Percentiles rank a stretch among this genome's conserved stretches.
These are phyloP conservation scores for Polydrusus pterygomalis DNA, from an alignment of 2,888 invertebrate genomes.

Conservation along the genomic window DNA sequence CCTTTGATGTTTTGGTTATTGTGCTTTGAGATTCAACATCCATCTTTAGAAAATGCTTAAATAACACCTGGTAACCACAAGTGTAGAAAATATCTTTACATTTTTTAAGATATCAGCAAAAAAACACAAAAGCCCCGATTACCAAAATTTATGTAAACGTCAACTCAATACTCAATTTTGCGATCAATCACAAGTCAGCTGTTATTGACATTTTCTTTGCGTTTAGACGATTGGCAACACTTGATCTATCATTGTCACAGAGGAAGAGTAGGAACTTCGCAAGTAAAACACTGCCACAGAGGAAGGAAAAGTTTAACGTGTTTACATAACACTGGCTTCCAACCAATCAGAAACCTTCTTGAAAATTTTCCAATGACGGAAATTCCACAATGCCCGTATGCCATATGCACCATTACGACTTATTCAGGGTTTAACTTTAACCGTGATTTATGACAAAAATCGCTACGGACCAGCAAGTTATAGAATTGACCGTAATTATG, in stretches of 20 bases:
- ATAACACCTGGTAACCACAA: constrained; percentile 1
- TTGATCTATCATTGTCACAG: constrained; percentile 13
- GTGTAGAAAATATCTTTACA: constrained; percentile 6
- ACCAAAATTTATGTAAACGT: constrained; percentile 30
- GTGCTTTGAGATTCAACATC: constrained; percentile 70
- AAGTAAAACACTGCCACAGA: too few relatives aligned
- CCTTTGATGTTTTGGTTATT: constrained; percentile 73
- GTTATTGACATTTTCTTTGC: not conserved
- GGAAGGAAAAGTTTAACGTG: too few relatives aligned
- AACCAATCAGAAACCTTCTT: too few relatives aligned
- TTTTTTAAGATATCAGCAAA: constrained; percentile 33
- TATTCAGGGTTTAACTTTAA: too few relatives aligned
- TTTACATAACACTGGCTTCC: too few relatives aligned
- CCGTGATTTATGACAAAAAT: too few relatives aligned
- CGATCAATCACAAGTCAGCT: constrained; percentile 8
- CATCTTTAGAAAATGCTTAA: constrained; percentile 34
- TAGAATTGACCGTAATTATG: too few relatives aligned
- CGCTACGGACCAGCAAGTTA: too few relatives aligned
- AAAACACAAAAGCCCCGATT: constrained; percentile 24
- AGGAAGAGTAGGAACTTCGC: too few relatives aligned
- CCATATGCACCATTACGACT: too few relatives aligned
- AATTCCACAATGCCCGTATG: too few relatives aligned
- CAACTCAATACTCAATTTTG: constrained; percentile 15
- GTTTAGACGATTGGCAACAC: constrained; percentile 19
- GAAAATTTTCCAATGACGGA: too few relatives aligned